Evolutionary conservation across 2,113 vertebrate species (phyloP), one percentile per base, ranked within the genome.

Genomic region (Catharus bicknelli): DNA sequence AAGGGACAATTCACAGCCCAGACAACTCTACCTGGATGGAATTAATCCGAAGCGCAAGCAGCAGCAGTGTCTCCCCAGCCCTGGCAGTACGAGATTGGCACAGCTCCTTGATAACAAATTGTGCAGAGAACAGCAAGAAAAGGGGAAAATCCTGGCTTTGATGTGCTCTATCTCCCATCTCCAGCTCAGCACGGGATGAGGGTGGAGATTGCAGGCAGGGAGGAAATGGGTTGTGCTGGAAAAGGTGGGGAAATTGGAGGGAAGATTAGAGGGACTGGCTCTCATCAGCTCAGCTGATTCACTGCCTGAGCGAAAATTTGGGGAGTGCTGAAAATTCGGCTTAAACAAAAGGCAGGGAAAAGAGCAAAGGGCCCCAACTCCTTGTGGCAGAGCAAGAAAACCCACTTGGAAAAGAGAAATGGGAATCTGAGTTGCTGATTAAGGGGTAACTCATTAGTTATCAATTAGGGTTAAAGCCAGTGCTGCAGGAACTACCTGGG

Each of bases 291-390:
- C 36, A 22, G 57, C 21, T 53, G n/a, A 64, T 23, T 75, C 61
- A 42, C 16, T 86, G 25, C 32, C 54, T 30, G 20, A 81, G 73
- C 0, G 0, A 20, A 55, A n/a, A 15, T 10, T 13, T 0, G 0
- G 61, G 7, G 1, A 1, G 4, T 36, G 47, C 11, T 43, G 57
- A 18, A 88, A 74, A 51, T 66, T 11, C 15, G 5, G 23, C 27
- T 59, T 62, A 4, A 83, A 30, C 7, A 36, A 27, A 53, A 57
- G 36, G 18, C 50, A 82, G 34, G 32, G 43, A 43, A 85, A 73
- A 75, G 0, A 64, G 50, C 1, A 13, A 73, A 17, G 38, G 5
- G 11, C 54, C 48, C 26, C 18, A 38, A 14, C 4, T 68, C 32
- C 13, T 48, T 12, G 14, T 1, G 4, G 13, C 13, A 62, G 43